Evolutionary conservation across 1,140 invertebrate species (phyloP), one percentile per base, ranked within the genome.

Genomic region (Drosophila tsacasi): DNA sequence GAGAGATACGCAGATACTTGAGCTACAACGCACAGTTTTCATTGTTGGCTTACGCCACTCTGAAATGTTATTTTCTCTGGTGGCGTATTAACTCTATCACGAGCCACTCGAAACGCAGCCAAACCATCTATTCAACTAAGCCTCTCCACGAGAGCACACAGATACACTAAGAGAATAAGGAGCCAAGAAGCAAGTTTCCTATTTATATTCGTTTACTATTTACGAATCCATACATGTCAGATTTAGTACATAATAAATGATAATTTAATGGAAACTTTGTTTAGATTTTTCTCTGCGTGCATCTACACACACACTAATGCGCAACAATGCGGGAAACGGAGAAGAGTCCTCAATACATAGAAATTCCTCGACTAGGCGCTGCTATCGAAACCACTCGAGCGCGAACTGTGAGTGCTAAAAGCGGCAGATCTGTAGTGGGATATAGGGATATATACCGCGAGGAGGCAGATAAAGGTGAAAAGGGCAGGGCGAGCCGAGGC

Each of bases 371-470:
- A 44, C 61, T 72, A 79, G 57, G 54, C 39, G 69, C 40, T 50
- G 76, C 65, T 61, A 79, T 76, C 65, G 60, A 76, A 83, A 80
- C 55, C 66, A 83, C 77, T 87, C 64, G 65, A 87, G 72, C 65
- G 63, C 65, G 54, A 73, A 76, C 55, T 83, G 65, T 79, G 75
- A 82, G 71, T 58, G 73, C 61, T 58, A 35, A 66, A 58, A 46
- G 44, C 55, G 39, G 27, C 61, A 54, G 52, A 66, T 75, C 50
- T 57, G 55, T 30, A 75, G 72, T 40, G 73, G 64, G 67, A 50
- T 59, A 42, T 60, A 37, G 39, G 37, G 32, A 39, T 55, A 55
- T 55, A 55, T 69, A 65, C 47, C 54, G 50, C 54, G 42, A 37
- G 60, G 15, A 27, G 47, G 47, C 25, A 46, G 40, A 57, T 55